Evolutionary conservation across 2,113 vertebrate species (phyloP).

Genomic region (Equus przewalskii): DNA sequence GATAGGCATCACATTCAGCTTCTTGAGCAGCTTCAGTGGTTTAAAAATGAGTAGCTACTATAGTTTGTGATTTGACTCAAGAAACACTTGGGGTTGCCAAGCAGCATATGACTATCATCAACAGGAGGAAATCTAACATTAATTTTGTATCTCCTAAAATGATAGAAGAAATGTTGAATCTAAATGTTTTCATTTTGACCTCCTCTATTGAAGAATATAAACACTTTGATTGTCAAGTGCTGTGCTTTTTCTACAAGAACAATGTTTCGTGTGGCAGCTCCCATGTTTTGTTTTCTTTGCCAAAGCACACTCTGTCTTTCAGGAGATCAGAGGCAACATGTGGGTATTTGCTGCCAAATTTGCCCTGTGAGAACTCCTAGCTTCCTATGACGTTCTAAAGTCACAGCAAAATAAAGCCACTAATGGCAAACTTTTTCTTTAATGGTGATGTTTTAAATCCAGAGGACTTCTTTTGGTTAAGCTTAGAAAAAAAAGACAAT

Average conservation of each 20-base stretch:
- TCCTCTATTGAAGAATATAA: not conserved
- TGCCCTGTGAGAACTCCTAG: fast-evolving
- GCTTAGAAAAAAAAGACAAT: not conserved
- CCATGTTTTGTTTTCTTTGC: not conserved
- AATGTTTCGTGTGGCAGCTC: fast-evolving
- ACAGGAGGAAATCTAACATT: conserved; percentile 27
- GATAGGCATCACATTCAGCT: not conserved
- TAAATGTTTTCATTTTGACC: conserved; percentile 58
- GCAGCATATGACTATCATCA: conserved; percentile 42
- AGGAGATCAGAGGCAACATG: not conserved
- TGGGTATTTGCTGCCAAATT: not conserved
- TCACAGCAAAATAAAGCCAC: not conserved
- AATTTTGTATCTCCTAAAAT: not conserved
- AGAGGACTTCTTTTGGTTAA: not conserved
- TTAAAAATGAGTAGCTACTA: conserved; percentile 37
- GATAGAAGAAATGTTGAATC: conserved; percentile 44
- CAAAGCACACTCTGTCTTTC: not conserved
- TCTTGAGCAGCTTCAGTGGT: not conserved
- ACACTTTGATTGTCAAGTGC: not conserved
- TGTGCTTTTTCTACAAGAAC: not conserved
- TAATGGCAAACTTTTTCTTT: not conserved
- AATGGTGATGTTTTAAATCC: not conserved
- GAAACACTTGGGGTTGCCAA: conserved; percentile 60
- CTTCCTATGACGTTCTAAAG: not conserved
- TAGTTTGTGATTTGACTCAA: not conserved